phyloP scores from a whole-genome alignment of 2,797 vertebrate genomes.

The Dermochelys coriacea region DNA sequence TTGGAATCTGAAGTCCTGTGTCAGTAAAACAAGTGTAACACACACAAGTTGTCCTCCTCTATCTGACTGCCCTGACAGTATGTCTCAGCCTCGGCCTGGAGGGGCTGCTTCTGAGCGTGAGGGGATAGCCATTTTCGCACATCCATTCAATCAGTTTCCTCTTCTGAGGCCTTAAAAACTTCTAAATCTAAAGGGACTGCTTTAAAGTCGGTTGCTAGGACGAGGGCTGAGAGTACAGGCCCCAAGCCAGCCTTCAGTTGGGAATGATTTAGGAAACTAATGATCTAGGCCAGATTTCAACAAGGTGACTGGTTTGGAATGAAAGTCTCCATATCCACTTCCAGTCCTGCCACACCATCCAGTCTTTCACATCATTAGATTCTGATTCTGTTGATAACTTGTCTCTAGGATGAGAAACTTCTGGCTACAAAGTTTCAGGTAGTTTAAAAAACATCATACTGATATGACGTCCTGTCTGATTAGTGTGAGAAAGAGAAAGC shows the following conservation, averaged over 20 bases:
- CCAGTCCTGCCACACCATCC: not conserved
- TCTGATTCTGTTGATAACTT: not conserved
- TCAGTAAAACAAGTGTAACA: fast-evolving
- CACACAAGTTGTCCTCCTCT: not conserved
- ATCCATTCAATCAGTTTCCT: not conserved
- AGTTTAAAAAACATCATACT: no score
- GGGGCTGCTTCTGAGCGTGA: not conserved
- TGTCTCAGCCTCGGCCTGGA: not conserved
- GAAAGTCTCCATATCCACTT: not conserved
- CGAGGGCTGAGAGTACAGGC: not conserved
- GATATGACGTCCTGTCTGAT: no score
- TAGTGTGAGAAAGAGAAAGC: no score
- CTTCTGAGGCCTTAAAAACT: not conserved
- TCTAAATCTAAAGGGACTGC: slow-evolving; percentile 20
- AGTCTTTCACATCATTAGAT: not conserved
- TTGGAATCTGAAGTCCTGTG: not conserved
- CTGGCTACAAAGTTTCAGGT: no score
- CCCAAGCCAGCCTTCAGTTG: not conserved
- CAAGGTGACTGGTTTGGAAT: not conserved
- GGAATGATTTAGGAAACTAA: not conserved
- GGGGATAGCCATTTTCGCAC: not conserved
- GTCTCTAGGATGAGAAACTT: no score
- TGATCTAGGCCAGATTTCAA: not conserved
- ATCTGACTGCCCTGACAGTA: not conserved
- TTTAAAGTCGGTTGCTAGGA: not conserved